Evolutionary conservation across 2,113 vertebrate genomes (phyloP).

Genomic region (Brevimyrus niger): DNA sequence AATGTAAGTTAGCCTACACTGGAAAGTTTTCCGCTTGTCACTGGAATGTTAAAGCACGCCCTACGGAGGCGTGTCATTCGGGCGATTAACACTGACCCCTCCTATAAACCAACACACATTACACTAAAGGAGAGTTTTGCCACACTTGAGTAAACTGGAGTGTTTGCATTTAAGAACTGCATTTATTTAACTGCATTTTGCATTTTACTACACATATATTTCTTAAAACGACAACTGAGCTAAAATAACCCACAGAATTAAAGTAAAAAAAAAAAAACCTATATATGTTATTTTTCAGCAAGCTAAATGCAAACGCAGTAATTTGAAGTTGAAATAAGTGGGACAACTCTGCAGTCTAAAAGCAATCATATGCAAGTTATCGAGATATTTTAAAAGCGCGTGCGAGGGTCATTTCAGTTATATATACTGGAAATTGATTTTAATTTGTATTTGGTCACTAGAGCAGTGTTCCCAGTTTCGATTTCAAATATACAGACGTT

Average conservation of each 20-base stretch:
- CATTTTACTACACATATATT: neutral
- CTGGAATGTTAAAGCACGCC: conserved; percentile 44
- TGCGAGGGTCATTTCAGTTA: neutral
- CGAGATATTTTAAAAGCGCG: neutral
- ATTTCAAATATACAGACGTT: neutral
- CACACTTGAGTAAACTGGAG: neutral
- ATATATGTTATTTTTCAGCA: neutral
- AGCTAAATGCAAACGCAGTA: neutral
- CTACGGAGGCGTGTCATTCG: conserved; percentile 51
- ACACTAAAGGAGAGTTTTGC: neutral
- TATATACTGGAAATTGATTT: neutral
- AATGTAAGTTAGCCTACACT: neutral
- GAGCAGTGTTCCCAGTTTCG: neutral
- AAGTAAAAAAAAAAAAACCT: neutral
- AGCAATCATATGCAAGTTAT: neutral
- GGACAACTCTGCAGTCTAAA: neutral
- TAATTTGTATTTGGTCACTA: neutral
- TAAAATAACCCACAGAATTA: neutral
- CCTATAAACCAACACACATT: conserved; percentile 50
- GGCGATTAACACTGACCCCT: conserved; percentile 24
- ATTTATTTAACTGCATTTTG: neutral
- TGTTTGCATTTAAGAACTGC: neutral
- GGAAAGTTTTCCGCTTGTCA: conserved; percentile 43
- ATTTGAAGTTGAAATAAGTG: neutral
- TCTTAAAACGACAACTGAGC: neutral